Percentiles rank a stretch among this genome's conserved stretches.
Conservation (phyloP, 2,888 invertebrate genomes). For the Dasysyrphus albostriatus region DNA sequence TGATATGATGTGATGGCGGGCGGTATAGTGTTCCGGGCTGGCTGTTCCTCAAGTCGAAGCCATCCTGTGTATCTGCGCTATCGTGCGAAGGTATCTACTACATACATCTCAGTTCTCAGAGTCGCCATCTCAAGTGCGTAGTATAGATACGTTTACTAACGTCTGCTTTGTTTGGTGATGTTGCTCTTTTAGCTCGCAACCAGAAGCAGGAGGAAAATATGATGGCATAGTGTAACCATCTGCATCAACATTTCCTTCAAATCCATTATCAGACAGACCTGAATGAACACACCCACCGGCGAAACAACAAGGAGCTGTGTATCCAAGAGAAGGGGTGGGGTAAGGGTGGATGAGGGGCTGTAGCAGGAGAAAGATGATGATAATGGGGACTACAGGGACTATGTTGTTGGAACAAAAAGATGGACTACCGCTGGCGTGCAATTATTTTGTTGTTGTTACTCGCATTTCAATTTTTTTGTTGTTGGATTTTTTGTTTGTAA, state of each 20-base stretch:
- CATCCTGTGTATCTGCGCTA: constrained; percentile 19
- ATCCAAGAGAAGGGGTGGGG: background rate
- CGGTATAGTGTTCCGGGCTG: background rate
- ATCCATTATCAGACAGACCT: constrained; percentile 65
- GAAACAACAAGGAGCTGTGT: constrained; percentile 7
- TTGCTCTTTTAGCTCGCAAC: constrained; percentile 52
- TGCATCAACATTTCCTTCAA: constrained; percentile 70
- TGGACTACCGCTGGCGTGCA: constrained; percentile 73
- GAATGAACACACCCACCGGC: constrained; percentile 48
- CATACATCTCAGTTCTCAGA: constrained; percentile 32
- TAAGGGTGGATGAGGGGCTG: too few relatives aligned
- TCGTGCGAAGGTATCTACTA: background rate
- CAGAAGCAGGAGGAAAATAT: constrained; percentile 36
- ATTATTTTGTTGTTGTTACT: constrained; percentile 59
- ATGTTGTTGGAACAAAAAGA: constrained; percentile 37
- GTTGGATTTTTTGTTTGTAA: background rate
- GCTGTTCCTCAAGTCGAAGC: constrained; percentile 17
- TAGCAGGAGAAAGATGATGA: background rate
- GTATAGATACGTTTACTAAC: constrained; percentile 47
- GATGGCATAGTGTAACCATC: constrained; percentile 65
- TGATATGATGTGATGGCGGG: background rate
- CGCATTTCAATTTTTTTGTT: constrained; percentile 13
- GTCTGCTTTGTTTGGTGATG: constrained; percentile 61
- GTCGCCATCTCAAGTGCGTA: constrained; percentile 61
- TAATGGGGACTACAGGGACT: background rate